Evolutionary conservation across 2,888 invertebrate genomes (phyloP), one percentile per base, ranked within the genome.

Genomic region (Blastobasis adustella): DNA sequence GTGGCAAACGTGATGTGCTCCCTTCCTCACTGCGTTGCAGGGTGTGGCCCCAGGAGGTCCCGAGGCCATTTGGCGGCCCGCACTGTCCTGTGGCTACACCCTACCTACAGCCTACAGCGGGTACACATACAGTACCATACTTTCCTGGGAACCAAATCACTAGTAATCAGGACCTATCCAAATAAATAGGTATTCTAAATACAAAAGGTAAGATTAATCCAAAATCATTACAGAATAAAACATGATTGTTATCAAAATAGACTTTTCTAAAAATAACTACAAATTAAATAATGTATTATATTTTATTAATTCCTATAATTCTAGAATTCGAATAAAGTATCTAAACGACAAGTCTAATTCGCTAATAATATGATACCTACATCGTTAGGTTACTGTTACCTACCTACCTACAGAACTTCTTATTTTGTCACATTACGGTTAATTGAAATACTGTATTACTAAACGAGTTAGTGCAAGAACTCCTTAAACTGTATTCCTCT

Each of bases 241-340:
- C 62, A 66, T 69, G 69, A 70, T 66, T 65, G 59, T 71, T 82
- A 85, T 84, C 82, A 85, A 85, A 87, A 84, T 83, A 86, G 84
- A 76, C 60, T 70, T 63, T 61, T 85, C 82, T 75, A 84, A 84
- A 84, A 72, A 77, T 70, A 73, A 69, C 67, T 72, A 73, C 63
- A 53, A 53, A 53, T 38, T 36, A 44, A n/a, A 9, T 48, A 10
- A 46, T 37, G 41, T 44, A 45, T 50, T 45, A 40, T 39, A 46
- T 49, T 66, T 58, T 57, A 70, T 73, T 77, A 77, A 49, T 56
- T 36, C 55, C 69, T 77, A 77, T 63, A 58, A 64, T 60, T 63
- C 78, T 82, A 81, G 66, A 70, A 69, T 72, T 76, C 73, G 67
- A 75, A 67, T 77, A 71, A 75, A 77, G 67, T 73, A 72, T 74